phyloP scores from a whole-genome alignment of 2,113 vertebrate genomes.

The Nesoenas mayeri region DNA sequence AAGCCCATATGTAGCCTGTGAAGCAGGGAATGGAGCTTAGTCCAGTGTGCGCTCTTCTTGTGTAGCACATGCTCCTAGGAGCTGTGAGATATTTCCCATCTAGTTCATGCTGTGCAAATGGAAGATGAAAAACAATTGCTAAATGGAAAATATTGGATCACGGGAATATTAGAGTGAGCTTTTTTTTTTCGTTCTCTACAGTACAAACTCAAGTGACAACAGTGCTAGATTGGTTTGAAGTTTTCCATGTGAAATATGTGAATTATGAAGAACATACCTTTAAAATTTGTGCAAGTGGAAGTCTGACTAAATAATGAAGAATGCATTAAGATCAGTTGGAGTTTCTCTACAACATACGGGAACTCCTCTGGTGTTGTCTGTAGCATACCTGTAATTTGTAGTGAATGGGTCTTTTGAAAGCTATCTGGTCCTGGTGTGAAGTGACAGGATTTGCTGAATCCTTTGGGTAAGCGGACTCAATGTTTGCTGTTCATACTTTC shows the following conservation, averaged over 20 bases:
- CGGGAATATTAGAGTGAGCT: background rate
- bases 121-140: background rate
- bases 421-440: background rate
- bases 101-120: background rate
- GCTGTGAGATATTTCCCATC: background rate
- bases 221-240: background rate
- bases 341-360: background rate
- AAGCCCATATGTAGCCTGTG: background rate
- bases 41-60: rapidly evolving
- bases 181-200: background rate
- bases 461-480: background rate
- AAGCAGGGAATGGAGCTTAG: background rate
- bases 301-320: background rate
- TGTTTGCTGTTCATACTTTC: background rate
- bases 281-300: background rate
- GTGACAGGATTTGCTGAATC: background rate
- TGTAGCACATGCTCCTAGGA: rapidly evolving
- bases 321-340: background rate
- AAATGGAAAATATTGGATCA: background rate
- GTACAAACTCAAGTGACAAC: background rate
- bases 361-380: background rate
- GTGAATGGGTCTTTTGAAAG: background rate
- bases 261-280: background rate
- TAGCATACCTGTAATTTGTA: background rate
- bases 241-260: background rate